Evolutionary conservation across 2,797 vertebrate genomes (phyloP).

Genomic region (Mus caroli): DNA sequence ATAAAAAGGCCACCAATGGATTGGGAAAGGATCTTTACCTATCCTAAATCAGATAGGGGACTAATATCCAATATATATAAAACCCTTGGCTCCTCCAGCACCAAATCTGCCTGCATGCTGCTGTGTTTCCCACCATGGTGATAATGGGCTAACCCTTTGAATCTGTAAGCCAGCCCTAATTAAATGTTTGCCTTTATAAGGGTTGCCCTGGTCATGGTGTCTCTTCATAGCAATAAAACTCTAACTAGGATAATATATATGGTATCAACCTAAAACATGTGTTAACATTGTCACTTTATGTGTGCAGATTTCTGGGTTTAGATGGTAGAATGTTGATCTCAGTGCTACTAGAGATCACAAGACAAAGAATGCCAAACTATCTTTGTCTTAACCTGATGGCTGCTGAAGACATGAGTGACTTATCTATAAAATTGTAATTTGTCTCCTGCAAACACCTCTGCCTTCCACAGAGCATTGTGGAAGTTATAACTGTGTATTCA

Average conservation of each 20-base stretch:
- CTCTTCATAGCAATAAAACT: not conserved
- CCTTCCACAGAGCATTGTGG: not conserved
- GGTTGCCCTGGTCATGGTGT: not conserved
- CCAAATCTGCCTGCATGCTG: not conserved
- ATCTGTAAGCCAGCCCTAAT: not conserved
- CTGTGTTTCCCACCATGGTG: not conserved
- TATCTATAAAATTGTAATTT: not conserved
- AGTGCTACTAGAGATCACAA: not conserved
- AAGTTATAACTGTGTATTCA: not conserved
- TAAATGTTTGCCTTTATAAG: not conserved
- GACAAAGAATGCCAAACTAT: constrained; percentile 8
- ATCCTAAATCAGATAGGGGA: too few relatives aligned
- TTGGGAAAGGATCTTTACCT: too few relatives aligned
- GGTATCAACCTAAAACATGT: not conserved
- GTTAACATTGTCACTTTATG: not conserved
- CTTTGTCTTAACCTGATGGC: constrained; percentile 2
- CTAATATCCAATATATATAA: too few relatives aligned
- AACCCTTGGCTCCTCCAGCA: not conserved
- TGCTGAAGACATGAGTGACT: not conserved
- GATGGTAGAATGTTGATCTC: not conserved
- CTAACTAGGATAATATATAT: not conserved
- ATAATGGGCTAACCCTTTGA: not conserved
- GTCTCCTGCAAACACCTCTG: not conserved
- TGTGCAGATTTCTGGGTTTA: not conserved
- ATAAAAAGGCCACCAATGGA: too few relatives aligned